Evolutionary conservation across 2,888 invertebrate species (phyloP).

Genomic region (Mystacides longicornis): DNA sequence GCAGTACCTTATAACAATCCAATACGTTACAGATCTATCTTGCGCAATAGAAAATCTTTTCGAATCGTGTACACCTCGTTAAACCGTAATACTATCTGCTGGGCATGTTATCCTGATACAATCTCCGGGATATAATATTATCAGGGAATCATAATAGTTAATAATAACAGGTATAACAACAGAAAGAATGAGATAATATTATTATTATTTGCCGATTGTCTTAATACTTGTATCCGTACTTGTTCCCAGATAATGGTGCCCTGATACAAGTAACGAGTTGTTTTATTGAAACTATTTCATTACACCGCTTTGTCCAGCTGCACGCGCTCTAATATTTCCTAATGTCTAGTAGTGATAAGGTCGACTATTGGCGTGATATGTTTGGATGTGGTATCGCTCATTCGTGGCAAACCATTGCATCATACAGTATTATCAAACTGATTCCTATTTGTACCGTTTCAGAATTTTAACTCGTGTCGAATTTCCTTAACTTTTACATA

Average conservation of each 20-base stretch:
- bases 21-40: neutral
- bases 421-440: no score
- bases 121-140: conserved; percentile 2
- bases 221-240: neutral
- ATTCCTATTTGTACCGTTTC: no score
- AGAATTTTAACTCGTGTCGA: no score
- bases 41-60: neutral
- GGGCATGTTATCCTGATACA: neutral
- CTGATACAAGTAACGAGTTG: no score
- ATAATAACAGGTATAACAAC: neutral
- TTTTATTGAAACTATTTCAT: no score
- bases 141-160: neutral
- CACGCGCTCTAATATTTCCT: no score
- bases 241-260: neutral
- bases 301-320: no score
- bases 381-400: no score
- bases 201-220: neutral
- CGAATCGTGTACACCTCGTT: conserved; percentile 1
- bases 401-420: no score
- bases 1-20: neutral
- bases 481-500: no score
- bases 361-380: no score
- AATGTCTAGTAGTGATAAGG: no score
- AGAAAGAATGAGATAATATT: neutral
- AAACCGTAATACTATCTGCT: neutral